Conservation (phyloP, 2,888 invertebrate species). For the Atrina japonica region DNA sequence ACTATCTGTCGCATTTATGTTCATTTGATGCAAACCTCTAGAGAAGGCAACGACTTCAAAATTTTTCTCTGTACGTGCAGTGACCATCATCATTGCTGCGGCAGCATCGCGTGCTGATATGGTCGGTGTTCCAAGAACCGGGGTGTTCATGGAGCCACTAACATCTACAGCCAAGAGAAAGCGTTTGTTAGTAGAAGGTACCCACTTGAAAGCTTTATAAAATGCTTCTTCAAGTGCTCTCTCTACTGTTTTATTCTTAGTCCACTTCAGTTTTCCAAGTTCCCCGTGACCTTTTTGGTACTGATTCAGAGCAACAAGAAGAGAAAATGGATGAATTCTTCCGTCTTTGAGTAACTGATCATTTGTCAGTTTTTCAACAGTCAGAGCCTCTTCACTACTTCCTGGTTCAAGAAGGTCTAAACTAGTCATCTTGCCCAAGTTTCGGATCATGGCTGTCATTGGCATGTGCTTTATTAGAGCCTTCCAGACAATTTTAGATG, state of each 20-base stretch:
- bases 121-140: slow-evolving; percentile 63
- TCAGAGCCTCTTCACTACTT: slow-evolving; percentile 46
- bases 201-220: slow-evolving; percentile 79
- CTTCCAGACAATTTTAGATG: slow-evolving; percentile 84
- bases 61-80: slow-evolving; percentile 71
- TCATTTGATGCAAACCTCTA: slow-evolving; percentile 24
- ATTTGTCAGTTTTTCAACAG: slow-evolving; percentile 66
- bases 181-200: slow-evolving; percentile 82
- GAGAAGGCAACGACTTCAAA: slow-evolving; percentile 68
- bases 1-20: slow-evolving; percentile 39
- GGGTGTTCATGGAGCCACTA: slow-evolving; percentile 81
- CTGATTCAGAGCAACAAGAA: slow-evolving; percentile 75
- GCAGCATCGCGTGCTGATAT: slow-evolving; percentile 84
- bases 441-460: slow-evolving; percentile 80
- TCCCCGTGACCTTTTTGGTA: slow-evolving; percentile 76
- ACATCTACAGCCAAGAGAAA: slow-evolving; percentile 84
- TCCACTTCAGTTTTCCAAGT: slow-evolving; percentile 78
- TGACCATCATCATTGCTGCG: slow-evolving; percentile 81
- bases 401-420: slow-evolving; percentile 47
- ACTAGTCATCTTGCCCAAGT: slow-evolving; percentile 71
- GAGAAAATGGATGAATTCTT: slow-evolving; percentile 78
- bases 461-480: slow-evolving; percentile 78
- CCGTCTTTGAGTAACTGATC: slow-evolving; percentile 63
- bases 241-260: slow-evolving; percentile 57
- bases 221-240: slow-evolving; percentile 75